Conservation (phyloP, 2,797 vertebrate species). For the Gymnodraco acuticeps region DNA sequence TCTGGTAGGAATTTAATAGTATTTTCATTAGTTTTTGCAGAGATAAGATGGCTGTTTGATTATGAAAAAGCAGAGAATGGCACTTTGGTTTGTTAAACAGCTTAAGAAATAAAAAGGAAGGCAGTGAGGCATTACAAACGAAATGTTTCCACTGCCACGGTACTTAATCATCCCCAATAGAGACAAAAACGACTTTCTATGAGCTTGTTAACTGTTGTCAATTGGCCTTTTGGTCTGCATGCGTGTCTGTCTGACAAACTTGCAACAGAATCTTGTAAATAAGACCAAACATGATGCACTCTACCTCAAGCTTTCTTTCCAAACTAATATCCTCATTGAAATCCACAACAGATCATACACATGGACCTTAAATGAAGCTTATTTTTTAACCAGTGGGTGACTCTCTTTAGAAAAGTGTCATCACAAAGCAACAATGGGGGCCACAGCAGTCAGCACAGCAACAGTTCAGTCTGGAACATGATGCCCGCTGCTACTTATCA, state of each 20-base stretch:
- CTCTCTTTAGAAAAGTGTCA: slow-evolving; percentile 26
- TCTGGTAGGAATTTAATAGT: slow-evolving; percentile 46
- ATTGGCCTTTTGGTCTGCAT: neutral
- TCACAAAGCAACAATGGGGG: slow-evolving; percentile 16
- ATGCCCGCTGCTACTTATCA: neutral
- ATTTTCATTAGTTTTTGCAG: slow-evolving; percentile 63
- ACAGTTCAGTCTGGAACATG: neutral
- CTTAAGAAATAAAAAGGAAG: slow-evolving; percentile 56
- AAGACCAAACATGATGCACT: neutral
- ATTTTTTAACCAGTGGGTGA: slow-evolving; percentile 24
- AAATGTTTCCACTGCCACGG: slow-evolving; percentile 27
- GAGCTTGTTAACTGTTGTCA: slow-evolving; percentile 19
- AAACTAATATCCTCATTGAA: slow-evolving; percentile 22
- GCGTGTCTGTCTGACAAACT: slow-evolving; percentile 14
- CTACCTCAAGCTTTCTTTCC: neutral
- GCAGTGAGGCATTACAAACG: slow-evolving; percentile 44
- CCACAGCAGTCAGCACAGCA: neutral
- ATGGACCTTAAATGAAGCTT: neutral
- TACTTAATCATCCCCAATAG: slow-evolving; percentile 28
- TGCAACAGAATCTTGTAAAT: neutral
- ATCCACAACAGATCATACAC: neutral
- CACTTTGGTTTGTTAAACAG: slow-evolving; percentile 35
- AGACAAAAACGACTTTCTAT: slow-evolving; percentile 33
- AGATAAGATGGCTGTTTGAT: slow-evolving; percentile 65
- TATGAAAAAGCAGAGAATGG: slow-evolving; percentile 43